Base-by-base conservation (phyloP, 2,113 vertebrate species). In the Xerus inauris region DNA sequence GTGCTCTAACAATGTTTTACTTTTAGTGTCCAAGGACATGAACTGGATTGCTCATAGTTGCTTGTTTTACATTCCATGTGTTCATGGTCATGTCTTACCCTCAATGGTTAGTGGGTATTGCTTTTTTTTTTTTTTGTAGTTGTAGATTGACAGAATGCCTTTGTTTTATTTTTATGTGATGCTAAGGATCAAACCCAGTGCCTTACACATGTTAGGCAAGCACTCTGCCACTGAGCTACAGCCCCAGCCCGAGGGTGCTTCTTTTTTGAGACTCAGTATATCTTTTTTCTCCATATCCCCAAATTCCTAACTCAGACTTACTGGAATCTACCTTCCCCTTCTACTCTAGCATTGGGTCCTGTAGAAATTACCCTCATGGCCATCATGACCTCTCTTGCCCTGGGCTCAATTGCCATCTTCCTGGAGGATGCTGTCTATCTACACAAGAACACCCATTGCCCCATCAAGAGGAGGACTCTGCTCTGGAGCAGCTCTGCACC, bases 401-500 rank as follows among this genome's bases (percentile, higher is more conserved):
- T 98, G 90, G 80, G 98, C 35, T 98, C 99, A 0, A 13, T 98
- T 0, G 32, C 12, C 8, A 98, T 99, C 96, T 99, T 97, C 0
- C 4, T 98, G 54, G 99, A 99, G 94, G 97, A 98, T 0, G 98
- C 95, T 6, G 3, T 96, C 14, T 99, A 99, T 75, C 94, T 99
- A n/a, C 77, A 90, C 24, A 98, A 54, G 94, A 99, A 99, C 87
- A 98, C 98, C 54, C 87, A 81, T 20, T 99, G 99, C 26, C 98
- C 98, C 77, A 95, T 98, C 97, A 99, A 99, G 97, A 98, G 97
- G 96, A 98, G 49, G 86, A 99, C 98, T 0, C 98, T 99, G 62
- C 54, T 98, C 57, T 99, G 99, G 98, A 98, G 90, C 83, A 99
- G 98, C 90, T 99, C 98, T 0, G 98, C 98, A 8, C 98, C 99